These are phyloP conservation scores for Cinclus cinclus DNA, from an alignment of 2,113 vertebrate genomes.

Conservation along the genomic window DNA sequence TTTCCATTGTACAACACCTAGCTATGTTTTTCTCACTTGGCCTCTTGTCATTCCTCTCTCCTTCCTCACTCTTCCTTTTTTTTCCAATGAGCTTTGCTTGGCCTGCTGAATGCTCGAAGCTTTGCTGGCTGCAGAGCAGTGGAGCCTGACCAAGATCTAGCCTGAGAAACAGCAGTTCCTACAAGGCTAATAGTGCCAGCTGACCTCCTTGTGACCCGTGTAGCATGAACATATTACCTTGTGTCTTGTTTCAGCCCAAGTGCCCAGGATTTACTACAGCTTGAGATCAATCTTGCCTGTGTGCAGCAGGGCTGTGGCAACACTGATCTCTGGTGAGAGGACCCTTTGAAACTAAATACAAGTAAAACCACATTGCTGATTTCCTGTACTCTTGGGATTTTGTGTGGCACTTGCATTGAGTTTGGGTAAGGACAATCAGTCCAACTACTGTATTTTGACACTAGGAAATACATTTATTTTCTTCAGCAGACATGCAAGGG, in stretches of 20 bases:
- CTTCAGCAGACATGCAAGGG: neutral
- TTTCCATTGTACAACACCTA: neutral
- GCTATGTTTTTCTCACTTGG: neutral
- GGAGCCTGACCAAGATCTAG: neutral
- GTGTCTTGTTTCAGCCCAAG: neutral
- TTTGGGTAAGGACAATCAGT: neutral
- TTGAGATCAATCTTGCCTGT: neutral
- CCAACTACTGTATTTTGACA: neutral
- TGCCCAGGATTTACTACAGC: constrained; percentile 5
- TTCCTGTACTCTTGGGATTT: neutral
- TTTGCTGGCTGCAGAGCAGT: neutral
- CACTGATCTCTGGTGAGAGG: neutral
- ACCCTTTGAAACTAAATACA: neutral
- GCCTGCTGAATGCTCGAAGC: neutral
- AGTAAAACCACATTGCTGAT: neutral
- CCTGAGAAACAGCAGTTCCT: neutral
- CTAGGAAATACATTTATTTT: neutral
- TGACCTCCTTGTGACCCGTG: neutral
- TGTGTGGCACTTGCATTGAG: neutral
- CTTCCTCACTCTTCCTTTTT: neutral
- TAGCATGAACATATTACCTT: neutral
- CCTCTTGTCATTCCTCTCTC: neutral
- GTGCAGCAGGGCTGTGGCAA: neutral
- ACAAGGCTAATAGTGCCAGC: neutral
- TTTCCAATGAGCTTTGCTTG: neutral